Percentiles rank a stretch among this genome's conserved stretches.
Conservation (phyloP, 2,888 invertebrate genomes). For the Hoplodrina blanda region DNA sequence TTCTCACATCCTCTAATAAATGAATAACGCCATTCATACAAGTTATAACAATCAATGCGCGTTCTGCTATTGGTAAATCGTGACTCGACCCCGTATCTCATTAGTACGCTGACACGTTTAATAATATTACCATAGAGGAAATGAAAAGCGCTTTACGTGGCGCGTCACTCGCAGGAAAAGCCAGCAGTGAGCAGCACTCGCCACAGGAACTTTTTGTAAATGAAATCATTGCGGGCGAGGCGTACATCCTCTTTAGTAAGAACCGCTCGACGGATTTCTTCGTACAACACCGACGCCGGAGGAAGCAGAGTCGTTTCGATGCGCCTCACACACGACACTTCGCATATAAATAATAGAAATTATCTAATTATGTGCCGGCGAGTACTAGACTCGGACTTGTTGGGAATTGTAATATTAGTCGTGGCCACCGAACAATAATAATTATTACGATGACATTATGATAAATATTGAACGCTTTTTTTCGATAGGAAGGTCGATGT, state of each 20-base stretch:
- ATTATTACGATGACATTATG: conserved; percentile 81
- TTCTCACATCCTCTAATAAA: conserved; percentile 55
- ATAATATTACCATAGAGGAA: conserved; percentile 83
- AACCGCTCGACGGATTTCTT: conserved; percentile 81
- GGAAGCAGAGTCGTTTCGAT: conserved; percentile 84
- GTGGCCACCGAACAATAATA: conserved; percentile 74
- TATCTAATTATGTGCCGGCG: conserved; percentile 87
- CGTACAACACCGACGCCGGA: conserved; percentile 76
- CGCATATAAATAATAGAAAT: conserved; percentile 91
- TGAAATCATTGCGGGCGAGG: conserved; percentile 78
- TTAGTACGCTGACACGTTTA: conserved; percentile 85
- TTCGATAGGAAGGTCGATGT: conserved; percentile 85
- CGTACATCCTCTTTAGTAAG: conserved; percentile 87
- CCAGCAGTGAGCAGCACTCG: conserved; percentile 66
- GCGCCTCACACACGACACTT: conserved; percentile 77
- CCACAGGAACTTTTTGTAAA: conserved; percentile 86
- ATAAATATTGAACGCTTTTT: conserved; percentile 82
- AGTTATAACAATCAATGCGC: conserved; percentile 54
- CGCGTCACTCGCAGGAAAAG: conserved; percentile 81
- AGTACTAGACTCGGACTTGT: conserved; percentile 79
- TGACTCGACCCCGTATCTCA: conserved; percentile 77
- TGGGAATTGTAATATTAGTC: conserved; percentile 82
- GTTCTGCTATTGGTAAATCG: conserved; percentile 72
- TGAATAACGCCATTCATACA: conserved; percentile 64
- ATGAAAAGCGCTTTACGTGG: conserved; percentile 74